Conservation (phyloP, 2,797 vertebrate genomes). For the Diplodus sargus region DNA sequence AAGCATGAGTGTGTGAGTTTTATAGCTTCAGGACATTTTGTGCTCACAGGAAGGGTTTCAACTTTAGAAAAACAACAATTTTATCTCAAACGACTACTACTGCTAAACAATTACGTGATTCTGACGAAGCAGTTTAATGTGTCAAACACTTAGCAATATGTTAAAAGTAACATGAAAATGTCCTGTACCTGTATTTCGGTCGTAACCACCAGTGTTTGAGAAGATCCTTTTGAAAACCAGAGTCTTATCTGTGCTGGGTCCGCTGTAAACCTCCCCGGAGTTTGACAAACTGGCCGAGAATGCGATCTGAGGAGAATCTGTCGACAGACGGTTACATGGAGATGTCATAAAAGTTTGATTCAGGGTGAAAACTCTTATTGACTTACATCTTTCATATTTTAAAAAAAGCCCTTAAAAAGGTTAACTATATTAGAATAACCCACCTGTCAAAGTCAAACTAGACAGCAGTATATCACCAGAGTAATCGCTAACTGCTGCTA, state of each 20-base stretch:
- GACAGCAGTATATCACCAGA: too few species aligned
- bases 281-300: constrained; percentile 56
- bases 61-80: neutral
- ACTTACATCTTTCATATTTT: too few species aligned
- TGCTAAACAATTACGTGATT: neutral
- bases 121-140: neutral
- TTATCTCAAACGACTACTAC: neutral
- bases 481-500: too few species aligned
- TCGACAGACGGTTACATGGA: neutral
- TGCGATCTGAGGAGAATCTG: constrained; percentile 23
- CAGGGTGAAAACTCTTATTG: too few species aligned
- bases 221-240: constrained; percentile 60
- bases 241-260: constrained; percentile 44
- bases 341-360: too few species aligned
- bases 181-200: constrained; percentile 45
- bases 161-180: neutral
- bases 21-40: neutral
- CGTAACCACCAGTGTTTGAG: constrained; percentile 51
- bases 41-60: neutral
- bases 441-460: too few species aligned
- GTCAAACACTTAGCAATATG: neutral
- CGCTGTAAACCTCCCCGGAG: constrained; percentile 39
- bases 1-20: neutral
- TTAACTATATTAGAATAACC: too few species aligned
- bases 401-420: too few species aligned